Evolutionary conservation across 1,140 invertebrate species (phyloP).

Genomic region (Drosophila bocqueti): DNA sequence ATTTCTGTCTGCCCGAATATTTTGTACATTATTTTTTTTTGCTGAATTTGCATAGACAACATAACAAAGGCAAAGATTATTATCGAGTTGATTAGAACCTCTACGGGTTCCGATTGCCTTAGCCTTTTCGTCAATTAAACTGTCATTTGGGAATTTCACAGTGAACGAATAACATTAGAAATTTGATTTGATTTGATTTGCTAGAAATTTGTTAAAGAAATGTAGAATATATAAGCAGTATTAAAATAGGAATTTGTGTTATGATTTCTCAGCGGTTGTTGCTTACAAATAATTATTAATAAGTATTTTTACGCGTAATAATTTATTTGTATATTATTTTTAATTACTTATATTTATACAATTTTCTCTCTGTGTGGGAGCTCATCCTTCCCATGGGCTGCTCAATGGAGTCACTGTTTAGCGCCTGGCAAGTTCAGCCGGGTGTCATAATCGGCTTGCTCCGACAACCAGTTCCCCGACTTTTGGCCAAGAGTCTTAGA

Average conservation of each 20-base stretch:
- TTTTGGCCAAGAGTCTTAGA: slow-evolving; percentile 13
- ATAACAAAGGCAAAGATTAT: slow-evolving; percentile 40
- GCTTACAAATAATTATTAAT: background rate
- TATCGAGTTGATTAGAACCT: slow-evolving; percentile 51
- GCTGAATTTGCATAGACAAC: slow-evolving; percentile 40
- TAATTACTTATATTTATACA: background rate
- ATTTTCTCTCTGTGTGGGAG: background rate
- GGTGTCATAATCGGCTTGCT: slow-evolving; percentile 41
- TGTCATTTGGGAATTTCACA: slow-evolving; percentile 5
- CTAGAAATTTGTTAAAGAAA: background rate
- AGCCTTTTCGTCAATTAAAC: slow-evolving; percentile 42
- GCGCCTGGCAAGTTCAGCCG: slow-evolving; percentile 45
- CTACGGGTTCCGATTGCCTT: background rate
- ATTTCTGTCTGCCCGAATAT: slow-evolving; percentile 23
- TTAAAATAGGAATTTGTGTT: background rate
- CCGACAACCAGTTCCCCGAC: slow-evolving; percentile 27
- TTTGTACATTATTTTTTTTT: slow-evolving; percentile 4
- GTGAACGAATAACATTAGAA: background rate
- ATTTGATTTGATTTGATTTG: background rate
- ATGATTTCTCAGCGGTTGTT: background rate
- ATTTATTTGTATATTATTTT: too few species aligned
- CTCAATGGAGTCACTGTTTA: slow-evolving; percentile 34
- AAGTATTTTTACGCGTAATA: background rate
- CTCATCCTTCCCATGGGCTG: slow-evolving; percentile 1
- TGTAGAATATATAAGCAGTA: background rate